Percentiles rank a stretch among this genome's conserved stretches.
These are phyloP conservation scores for Struthio camelus DNA, from an alignment of 2,113 vertebrate species.

Conservation along the genomic window DNA sequence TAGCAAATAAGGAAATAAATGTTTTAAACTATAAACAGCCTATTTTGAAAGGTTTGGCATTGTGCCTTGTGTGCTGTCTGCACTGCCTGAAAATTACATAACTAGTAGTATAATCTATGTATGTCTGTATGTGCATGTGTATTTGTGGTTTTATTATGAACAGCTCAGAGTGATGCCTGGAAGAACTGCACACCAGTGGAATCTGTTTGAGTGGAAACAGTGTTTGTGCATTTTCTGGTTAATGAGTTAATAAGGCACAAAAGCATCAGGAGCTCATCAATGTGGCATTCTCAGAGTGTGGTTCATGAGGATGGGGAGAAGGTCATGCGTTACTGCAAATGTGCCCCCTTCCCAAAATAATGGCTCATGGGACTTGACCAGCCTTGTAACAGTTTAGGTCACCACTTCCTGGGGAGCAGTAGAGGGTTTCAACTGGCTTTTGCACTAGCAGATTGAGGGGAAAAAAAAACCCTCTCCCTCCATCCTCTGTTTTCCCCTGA, in stretches of 20 bases:
- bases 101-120: not conserved
- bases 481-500: not conserved
- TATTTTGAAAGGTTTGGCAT: constrained; percentile 3
- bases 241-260: constrained; percentile 52
- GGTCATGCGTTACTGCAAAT: not conserved
- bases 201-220: constrained; percentile 28
- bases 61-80: constrained; percentile 38
- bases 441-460: not conserved
- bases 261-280: constrained; percentile 28
- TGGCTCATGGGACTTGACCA: not conserved
- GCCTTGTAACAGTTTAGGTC: not conserved
- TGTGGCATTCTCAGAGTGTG: constrained; percentile 23
- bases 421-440: not conserved
- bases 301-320: not conserved
- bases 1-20: constrained; percentile 35
- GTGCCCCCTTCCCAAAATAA: not conserved
- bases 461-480: not conserved
- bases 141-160: constrained; percentile 23
- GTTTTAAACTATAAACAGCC: constrained; percentile 57
- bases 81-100: constrained; percentile 41
- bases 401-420: not conserved
- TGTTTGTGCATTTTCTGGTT: constrained; percentile 16
- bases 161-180: not conserved
- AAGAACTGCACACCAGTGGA: constrained; percentile 30
- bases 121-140: not conserved